These are phyloP conservation scores for Narcine bancroftii DNA, from an alignment of 2,113 vertebrate species.

Conservation along the genomic window DNA sequence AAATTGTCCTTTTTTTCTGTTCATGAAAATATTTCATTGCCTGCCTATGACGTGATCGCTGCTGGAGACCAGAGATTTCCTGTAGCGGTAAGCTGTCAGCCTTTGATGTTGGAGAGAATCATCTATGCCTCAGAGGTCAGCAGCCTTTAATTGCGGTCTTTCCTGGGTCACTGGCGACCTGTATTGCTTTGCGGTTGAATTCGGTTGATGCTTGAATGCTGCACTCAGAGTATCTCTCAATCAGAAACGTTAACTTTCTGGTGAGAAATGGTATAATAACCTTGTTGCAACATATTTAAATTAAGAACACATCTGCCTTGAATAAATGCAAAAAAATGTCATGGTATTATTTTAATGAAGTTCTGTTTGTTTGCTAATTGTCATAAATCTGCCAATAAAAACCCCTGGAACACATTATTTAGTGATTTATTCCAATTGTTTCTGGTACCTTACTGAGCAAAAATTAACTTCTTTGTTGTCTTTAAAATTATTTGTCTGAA, in stretches of 20 bases:
- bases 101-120: too few species aligned
- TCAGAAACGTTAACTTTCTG: background rate
- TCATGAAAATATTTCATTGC: too few species aligned
- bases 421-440: background rate
- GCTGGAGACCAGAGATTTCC: too few species aligned
- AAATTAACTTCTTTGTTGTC: background rate
- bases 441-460: background rate
- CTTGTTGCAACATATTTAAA: background rate
- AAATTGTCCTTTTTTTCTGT: too few species aligned
- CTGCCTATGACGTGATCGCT: too few species aligned
- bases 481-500: background rate
- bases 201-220: too few species aligned
- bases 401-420: background rate
- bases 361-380: background rate
- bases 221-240: background rate
- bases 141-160: too few species aligned
- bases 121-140: too few species aligned
- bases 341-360: background rate
- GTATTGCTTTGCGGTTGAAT: too few species aligned
- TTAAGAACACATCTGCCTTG: background rate
- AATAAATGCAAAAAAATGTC: background rate
- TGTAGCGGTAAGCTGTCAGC: too few species aligned
- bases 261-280: background rate
- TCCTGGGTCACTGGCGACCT: too few species aligned
- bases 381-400: background rate